A percentile compares a stretch with the other conserved stretches of the same genome.
Conservation (phyloP, 2,113 vertebrate species). For the Phyllostomus discolor region DNA sequence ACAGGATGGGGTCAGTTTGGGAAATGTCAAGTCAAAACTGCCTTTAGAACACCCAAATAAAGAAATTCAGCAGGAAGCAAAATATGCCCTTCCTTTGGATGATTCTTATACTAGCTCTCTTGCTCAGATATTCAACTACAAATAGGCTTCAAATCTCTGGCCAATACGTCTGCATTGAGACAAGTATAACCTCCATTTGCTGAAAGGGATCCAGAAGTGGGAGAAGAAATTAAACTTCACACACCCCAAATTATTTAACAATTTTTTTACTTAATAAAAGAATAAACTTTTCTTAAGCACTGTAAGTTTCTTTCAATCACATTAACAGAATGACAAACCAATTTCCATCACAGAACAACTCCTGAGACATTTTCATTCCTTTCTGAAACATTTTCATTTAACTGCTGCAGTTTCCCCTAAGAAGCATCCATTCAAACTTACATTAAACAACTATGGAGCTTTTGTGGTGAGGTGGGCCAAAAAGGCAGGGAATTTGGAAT, state of each 20-base stretch:
- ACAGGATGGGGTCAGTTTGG: neutral
- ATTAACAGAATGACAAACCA: constrained; percentile 72
- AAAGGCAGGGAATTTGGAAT: constrained; percentile 74
- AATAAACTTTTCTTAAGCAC: constrained; percentile 82
- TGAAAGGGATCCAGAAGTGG: constrained; percentile 19
- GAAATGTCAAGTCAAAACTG: constrained; percentile 20
- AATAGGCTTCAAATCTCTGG: neutral
- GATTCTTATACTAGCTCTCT: neutral
- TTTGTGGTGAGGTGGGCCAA: constrained; percentile 70
- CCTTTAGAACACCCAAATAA: constrained; percentile 33
- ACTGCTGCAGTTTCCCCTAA: constrained; percentile 67
- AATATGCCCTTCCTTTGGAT: constrained; percentile 30
- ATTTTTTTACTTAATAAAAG: constrained; percentile 76
- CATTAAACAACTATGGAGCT: constrained; percentile 81
- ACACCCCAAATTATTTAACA: constrained; percentile 41
- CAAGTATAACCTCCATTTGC: constrained; percentile 8
- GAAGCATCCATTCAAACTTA: constrained; percentile 80
- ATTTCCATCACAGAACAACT: constrained; percentile 76
- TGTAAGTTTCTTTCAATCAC: constrained; percentile 81
- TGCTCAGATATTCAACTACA: neutral
- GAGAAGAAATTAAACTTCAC: constrained; percentile 55
- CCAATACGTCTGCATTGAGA: constrained; percentile 14
- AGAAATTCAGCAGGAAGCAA: constrained; percentile 21
- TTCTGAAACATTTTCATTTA: constrained; percentile 67
- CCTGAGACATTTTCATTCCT: constrained; percentile 72